phyloP scores from a whole-genome alignment of 2,797 vertebrate species.

The Acipenser ruthenus region DNA sequence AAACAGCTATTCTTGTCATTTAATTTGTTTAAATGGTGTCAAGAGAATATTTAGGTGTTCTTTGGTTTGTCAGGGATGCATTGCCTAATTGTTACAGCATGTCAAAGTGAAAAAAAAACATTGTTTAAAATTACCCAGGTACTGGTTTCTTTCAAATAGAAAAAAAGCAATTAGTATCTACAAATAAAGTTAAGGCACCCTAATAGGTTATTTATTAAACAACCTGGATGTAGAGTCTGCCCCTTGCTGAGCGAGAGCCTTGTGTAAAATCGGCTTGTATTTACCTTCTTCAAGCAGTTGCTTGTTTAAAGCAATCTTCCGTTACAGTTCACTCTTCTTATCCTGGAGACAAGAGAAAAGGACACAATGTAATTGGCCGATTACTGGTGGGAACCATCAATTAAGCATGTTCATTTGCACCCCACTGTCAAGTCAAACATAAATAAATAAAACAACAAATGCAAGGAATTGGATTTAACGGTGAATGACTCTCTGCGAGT shows the following conservation, averaged over 20 bases:
- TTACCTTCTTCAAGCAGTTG: conserved; percentile 82
- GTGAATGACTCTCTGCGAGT: too few relatives aligned
- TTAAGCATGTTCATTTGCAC: conserved; percentile 39
- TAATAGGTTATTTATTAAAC: conserved; percentile 51
- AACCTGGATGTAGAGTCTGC: conserved; percentile 8
- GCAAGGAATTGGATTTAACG: too few relatives aligned
- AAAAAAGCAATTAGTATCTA: conserved; percentile 21
- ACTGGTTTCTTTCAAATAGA: too few relatives aligned
- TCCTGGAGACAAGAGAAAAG: conserved; percentile 69
- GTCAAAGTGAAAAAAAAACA: too few relatives aligned
- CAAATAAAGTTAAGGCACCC: conserved; percentile 33
- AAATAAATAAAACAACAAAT: conserved; percentile 41
- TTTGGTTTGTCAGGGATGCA: too few relatives aligned
- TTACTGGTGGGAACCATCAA: conserved; percentile 30
- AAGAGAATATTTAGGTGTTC: conserved; percentile 8
- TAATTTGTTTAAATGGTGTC: conserved; percentile 13
- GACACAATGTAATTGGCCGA: conserved; percentile 49
- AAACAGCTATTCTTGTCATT: conserved; percentile 8
- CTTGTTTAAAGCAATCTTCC: conserved; percentile 82
- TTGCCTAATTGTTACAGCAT: too few relatives aligned
- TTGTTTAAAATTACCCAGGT: too few relatives aligned
- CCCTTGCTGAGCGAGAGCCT: conserved; percentile 19
- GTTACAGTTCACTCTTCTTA: conserved; percentile 75
- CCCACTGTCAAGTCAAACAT: conserved; percentile 28
- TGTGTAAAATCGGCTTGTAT: conserved; percentile 35